A percentile compares a stretch with the other conserved stretches of the same genome.
Conservation (phyloP, 2,113 vertebrate genomes). For the Sapajus apella region DNA sequence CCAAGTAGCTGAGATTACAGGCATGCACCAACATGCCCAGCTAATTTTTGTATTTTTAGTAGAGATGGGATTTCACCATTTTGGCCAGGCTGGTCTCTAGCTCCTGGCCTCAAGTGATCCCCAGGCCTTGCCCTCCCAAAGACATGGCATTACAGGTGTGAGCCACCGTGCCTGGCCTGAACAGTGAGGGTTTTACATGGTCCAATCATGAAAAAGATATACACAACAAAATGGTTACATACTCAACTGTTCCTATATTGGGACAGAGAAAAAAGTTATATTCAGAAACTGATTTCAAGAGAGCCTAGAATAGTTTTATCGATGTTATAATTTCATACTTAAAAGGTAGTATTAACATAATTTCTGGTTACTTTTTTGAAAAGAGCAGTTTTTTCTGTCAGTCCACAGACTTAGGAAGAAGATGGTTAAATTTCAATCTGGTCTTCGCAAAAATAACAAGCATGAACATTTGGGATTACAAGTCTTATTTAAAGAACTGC, state of each 20-base stretch:
- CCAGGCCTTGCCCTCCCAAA: too few relatives aligned
- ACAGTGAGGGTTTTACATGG: accelerated
- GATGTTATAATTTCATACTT: background rate
- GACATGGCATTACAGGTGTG: too few relatives aligned
- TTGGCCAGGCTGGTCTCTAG: too few relatives aligned
- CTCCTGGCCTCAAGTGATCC: too few relatives aligned
- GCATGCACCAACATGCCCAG: too few relatives aligned
- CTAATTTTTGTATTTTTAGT: too few relatives aligned
- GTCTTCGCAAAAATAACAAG: background rate
- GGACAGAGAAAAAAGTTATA: background rate
- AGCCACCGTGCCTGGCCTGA: too few relatives aligned
- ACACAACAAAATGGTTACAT: background rate
- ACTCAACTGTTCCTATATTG: background rate
- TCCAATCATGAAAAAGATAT: background rate
- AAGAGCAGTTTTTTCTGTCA: background rate
- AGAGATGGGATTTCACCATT: too few relatives aligned
- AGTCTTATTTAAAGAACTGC: background rate
- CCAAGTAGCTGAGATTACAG: too few relatives aligned
- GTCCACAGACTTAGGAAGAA: background rate
- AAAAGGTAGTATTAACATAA: background rate
- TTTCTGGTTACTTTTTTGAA: background rate
- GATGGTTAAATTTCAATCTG: background rate
- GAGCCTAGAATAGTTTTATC: background rate
- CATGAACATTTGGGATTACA: background rate
- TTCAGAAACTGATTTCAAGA: background rate